Evolutionary conservation across 1,140 invertebrate species (phyloP).

Genomic region (Eciton burchellii): DNA sequence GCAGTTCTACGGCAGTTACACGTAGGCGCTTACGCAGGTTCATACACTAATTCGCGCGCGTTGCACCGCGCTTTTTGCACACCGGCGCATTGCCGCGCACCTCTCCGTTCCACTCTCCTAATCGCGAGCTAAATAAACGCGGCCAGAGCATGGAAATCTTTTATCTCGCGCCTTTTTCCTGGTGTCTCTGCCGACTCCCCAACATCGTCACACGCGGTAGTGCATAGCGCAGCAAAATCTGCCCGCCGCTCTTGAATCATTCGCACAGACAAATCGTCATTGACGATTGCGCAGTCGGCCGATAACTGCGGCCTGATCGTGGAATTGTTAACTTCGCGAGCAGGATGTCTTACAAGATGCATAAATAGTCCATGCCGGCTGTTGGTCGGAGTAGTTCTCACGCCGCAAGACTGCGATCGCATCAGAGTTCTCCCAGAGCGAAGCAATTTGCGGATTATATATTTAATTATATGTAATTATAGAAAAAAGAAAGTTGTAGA

Average conservation of each 20-base stretch:
- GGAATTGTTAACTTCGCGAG: background rate
- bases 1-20: constrained; percentile 29
- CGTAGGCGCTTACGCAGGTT: constrained; percentile 56
- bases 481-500: no score
- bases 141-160: constrained; percentile 2
- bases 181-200: background rate
- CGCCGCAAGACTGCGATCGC: background rate
- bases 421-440: background rate
- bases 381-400: no score
- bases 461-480: no score
- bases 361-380: background rate
- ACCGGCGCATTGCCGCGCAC: constrained; percentile 40
- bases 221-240: constrained; percentile 20
- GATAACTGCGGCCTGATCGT: background rate
- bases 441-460: no score
- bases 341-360: background rate
- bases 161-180: background rate
- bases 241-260: background rate
- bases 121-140: constrained; percentile 47
- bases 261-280: background rate
- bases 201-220: background rate
- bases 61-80: constrained; percentile 25
- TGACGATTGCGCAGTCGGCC: background rate
- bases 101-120: constrained; percentile 68
- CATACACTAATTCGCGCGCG: constrained; percentile 66